A percentile compares a stretch with the other conserved stretches of the same genome.
Evolutionary conservation across 1,140 invertebrate species (phyloP).

Genomic region (Aphelinus certus): DNA sequence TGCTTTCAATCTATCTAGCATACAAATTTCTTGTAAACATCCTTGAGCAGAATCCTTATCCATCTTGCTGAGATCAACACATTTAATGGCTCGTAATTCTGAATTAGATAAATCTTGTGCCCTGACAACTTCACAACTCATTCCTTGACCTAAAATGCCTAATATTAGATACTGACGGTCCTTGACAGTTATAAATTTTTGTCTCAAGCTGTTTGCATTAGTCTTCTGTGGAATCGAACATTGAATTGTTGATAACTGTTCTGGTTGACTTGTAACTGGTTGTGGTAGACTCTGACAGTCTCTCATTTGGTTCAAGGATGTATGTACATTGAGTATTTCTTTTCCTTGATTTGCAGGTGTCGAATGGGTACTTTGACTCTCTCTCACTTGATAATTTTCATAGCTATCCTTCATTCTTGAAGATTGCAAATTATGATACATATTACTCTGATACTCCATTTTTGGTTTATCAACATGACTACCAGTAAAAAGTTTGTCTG

Average conservation of each 20-base stretch:
- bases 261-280: neutral
- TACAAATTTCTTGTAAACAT: constrained; percentile 90
- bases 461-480: constrained; percentile 16
- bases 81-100: constrained; percentile 72
- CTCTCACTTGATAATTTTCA: constrained; percentile 9
- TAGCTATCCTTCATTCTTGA: constrained; percentile 26
- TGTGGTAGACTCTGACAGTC: constrained; percentile 10
- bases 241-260: constrained; percentile 36
- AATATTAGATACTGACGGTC: constrained; percentile 56
- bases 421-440: constrained; percentile 17
- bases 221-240: constrained; percentile 36
- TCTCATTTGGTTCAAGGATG: neutral
- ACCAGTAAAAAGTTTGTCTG: constrained; percentile 11
- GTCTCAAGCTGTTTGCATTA: constrained; percentile 19
- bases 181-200: constrained; percentile 49
- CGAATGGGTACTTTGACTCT: neutral
- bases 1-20: constrained; percentile 85
- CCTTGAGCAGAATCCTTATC: constrained; percentile 78
- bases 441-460: constrained; percentile 14
- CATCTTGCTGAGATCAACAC: constrained; percentile 62
- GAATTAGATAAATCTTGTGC: constrained; percentile 60
- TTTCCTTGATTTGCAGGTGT: no score
- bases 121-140: constrained; percentile 70
- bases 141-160: constrained; percentile 68
- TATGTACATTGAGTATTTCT: no score